A percentile compares a stretch with the other conserved stretches of the same genome.
These are phyloP conservation scores for Zosterops borbonicus DNA, from an alignment of 2,113 vertebrate genomes.

Conservation along the genomic window DNA sequence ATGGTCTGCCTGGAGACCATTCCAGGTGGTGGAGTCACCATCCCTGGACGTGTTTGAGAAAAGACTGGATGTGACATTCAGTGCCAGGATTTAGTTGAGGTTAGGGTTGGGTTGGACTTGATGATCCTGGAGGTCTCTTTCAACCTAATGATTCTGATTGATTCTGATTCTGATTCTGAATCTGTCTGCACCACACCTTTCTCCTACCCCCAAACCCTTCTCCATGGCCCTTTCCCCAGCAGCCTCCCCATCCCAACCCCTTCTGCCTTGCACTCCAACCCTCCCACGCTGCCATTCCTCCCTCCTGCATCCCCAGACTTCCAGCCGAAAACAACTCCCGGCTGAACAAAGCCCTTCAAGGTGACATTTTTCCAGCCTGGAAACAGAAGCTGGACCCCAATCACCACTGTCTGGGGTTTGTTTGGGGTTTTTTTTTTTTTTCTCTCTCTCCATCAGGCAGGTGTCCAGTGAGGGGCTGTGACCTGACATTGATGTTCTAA, in stretches of 20 bases:
- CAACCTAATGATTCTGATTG: no score
- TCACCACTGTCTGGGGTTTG: fast-evolving
- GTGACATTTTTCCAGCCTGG: background rate
- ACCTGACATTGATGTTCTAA: conserved; percentile 58
- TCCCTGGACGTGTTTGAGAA: no score
- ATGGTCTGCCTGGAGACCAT: no score
- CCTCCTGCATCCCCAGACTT: background rate
- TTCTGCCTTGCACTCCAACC: background rate
- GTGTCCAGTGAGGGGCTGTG: conserved; percentile 9
- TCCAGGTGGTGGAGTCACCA: no score
- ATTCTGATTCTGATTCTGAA: no score
- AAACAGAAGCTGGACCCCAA: background rate
- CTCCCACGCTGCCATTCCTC: background rate
- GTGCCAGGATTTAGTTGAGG: no score
- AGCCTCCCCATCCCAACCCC: background rate
- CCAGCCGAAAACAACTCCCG: fast-evolving
- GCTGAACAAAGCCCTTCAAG: background rate
- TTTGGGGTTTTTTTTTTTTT: background rate
- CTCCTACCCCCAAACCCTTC: background rate
- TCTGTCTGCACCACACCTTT: background rate
- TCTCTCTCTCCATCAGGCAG: background rate
- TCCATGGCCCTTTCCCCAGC: background rate
- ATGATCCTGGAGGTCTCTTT: no score
- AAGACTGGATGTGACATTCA: no score
- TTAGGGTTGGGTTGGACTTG: no score